Conservation (phyloP, 2,797 vertebrate species). For the Tokudaia muenninki region DNA sequence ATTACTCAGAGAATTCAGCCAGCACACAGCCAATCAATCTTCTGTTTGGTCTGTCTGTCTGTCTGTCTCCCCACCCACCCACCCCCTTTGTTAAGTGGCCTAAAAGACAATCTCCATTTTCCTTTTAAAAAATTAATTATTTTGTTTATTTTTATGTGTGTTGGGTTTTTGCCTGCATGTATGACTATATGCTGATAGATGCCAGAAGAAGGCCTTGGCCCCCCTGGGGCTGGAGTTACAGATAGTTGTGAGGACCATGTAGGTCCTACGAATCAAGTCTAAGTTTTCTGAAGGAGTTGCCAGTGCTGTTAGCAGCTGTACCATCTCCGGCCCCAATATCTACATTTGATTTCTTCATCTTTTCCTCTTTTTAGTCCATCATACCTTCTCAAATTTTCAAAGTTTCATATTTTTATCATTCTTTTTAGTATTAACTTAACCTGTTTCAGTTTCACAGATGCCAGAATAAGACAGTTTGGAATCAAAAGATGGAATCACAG, state of each 20-base stretch:
- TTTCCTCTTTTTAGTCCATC: not conserved
- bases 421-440: slow-evolving; percentile 20
- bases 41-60: not conserved
- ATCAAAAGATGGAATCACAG: not conserved
- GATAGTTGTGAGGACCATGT: not conserved
- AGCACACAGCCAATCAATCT: not conserved
- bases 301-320: not conserved
- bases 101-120: not conserved
- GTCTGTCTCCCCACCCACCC: not conserved
- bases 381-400: slow-evolving; percentile 14
- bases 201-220: not conserved
- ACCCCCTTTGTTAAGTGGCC: slow-evolving; percentile 31
- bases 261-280: not conserved
- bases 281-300: not conserved
- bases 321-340: not conserved
- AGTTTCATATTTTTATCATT: slow-evolving; percentile 23
- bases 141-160: not conserved
- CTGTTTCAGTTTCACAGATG: slow-evolving; percentile 1
- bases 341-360: slow-evolving; percentile 46
- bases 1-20: slow-evolving; percentile 23
- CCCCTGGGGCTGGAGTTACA: not conserved
- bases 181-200: not conserved
- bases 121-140: not conserved
- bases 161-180: not conserved
- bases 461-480: not conserved